Base-by-base conservation (phyloP, 1,140 invertebrate genomes). In the Tribolium castaneum region DNA sequence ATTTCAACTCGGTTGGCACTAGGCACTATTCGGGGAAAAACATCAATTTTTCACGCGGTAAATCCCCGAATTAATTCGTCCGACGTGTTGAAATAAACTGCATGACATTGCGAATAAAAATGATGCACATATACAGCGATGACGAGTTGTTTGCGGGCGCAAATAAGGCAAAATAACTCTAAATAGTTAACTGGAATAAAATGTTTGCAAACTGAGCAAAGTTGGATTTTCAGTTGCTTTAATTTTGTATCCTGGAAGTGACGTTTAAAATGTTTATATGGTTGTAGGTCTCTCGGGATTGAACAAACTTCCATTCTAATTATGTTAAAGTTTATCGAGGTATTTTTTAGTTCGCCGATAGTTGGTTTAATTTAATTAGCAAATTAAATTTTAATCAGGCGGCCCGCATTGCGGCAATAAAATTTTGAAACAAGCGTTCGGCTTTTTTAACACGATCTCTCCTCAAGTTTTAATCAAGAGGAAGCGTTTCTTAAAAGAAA, bases 401-500 rank as follows among this genome's bases (percentile, higher is more conserved):
- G 5, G 34, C 34, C 6, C 9, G 34, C 34, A 39, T 0, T 39
- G 6, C 34, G 34, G 39, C 39, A n/a, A 30, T 30, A 4, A 5
- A 30, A 30, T 30, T 30, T 3, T 30, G 6, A 30, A 45, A 45
- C 9, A 45, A 9, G 4, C n/a, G 7, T 45, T 9, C 9, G 1
- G 7, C n/a, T 9, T 52, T 52, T 52, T 52, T 52, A 52, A 52
- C 13, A 52, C 0, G 51, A 14, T 1, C 13, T 50, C 9, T 50
- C 52, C 9, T n/a, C 9, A 19, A 59, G 59, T 66, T 66, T 35
- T 66, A 66, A 66, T 66, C 59, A 66, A 12, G 30, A 1, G 3
- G 59, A n/a, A 66, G 22, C 59, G 19, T 34, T 66, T 35, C 54
- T 22, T 5, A 35, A 66, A 35, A 66, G 54, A 30, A 25, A 66